Percentiles rank a stretch among this genome's conserved stretches.
phyloP scores from a whole-genome alignment of 2,797 vertebrate genomes.

The Acestrorhynchus altus region DNA sequence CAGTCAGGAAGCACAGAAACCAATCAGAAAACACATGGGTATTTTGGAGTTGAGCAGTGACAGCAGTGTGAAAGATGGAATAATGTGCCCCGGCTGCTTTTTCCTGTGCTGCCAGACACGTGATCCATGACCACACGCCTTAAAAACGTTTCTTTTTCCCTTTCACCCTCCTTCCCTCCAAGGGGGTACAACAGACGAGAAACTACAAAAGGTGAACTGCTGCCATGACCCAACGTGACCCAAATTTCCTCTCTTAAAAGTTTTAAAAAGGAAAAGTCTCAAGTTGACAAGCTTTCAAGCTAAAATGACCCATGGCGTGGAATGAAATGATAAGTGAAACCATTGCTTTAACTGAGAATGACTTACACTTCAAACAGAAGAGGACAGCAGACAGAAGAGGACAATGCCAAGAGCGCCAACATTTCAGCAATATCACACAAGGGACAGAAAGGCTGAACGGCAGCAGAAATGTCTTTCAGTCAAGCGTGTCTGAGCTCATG shows the following conservation, averaged over 20 bases:
- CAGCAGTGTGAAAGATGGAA: conserved; percentile 20
- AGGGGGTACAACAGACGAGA: not conserved
- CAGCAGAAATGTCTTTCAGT: not conserved
- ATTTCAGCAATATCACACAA: not conserved
- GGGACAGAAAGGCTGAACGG: not conserved
- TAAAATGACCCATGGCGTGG: not conserved
- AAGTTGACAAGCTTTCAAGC: not conserved
- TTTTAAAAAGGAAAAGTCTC: no score
- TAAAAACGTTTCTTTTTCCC: not conserved
- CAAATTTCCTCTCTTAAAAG: no score
- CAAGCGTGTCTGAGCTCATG: not conserved
- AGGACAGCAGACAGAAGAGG: not conserved
- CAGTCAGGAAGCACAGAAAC: conserved; percentile 13
- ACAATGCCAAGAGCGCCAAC: not conserved
- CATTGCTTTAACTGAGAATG: not conserved
- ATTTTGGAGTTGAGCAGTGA: conserved; percentile 21
- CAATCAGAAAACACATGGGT: conserved; percentile 44
- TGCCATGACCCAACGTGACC: conserved; percentile 14
- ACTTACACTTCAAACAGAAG: conserved; percentile 2
- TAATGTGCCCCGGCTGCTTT: conserved; percentile 70
- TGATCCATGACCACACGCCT: not conserved
- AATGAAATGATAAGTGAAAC: not conserved
- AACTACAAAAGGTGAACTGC: conserved; percentile 8
- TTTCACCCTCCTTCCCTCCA: not conserved
- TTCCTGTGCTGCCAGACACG: conserved; percentile 69